These are phyloP conservation scores for Xanthia togata DNA, from an alignment of 2,888 invertebrate species.

Conservation along the genomic window DNA sequence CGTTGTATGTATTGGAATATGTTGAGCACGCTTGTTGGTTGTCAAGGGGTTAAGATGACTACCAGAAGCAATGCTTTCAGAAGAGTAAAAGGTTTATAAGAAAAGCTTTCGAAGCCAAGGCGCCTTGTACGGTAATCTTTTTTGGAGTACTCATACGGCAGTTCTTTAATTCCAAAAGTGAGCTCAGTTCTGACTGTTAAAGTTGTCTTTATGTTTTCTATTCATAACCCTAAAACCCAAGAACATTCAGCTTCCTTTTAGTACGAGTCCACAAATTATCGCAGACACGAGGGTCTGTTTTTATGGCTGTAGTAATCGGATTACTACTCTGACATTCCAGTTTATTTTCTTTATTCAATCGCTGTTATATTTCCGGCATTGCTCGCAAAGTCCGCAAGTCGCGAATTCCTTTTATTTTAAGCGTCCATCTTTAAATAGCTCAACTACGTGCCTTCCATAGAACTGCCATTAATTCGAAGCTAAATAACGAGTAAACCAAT, in stretches of 20 bases:
- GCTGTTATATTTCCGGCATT: conserved; percentile 3
- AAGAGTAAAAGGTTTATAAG: neutral
- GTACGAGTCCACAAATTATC: neutral
- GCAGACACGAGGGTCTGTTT: too few species aligned
- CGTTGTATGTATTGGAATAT: too few species aligned
- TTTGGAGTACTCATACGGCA: neutral
- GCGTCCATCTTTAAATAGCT: conserved; percentile 1
- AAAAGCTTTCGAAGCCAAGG: neutral
- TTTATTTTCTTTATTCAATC: neutral
- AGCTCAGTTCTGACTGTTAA: neutral
- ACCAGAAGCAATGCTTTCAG: neutral
- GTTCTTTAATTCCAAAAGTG: neutral
- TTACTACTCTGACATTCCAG: neutral
- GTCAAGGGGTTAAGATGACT: neutral
- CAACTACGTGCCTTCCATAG: neutral
- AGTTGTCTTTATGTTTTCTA: neutral
- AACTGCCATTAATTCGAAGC: conserved; percentile 11
- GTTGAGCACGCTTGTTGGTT: neutral
- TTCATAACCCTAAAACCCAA: neutral
- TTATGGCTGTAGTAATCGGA: neutral
- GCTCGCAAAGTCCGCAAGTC: neutral
- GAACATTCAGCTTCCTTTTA: neutral
- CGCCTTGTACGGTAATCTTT: too few species aligned
- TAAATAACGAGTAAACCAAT: conserved; percentile 28
- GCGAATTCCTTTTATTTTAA: conserved; percentile 23